Percentiles rank a stretch among this genome's conserved stretches.
These are phyloP conservation scores for Menidia menidia DNA, from an alignment of 2,797 vertebrate species.

Conservation along the genomic window DNA sequence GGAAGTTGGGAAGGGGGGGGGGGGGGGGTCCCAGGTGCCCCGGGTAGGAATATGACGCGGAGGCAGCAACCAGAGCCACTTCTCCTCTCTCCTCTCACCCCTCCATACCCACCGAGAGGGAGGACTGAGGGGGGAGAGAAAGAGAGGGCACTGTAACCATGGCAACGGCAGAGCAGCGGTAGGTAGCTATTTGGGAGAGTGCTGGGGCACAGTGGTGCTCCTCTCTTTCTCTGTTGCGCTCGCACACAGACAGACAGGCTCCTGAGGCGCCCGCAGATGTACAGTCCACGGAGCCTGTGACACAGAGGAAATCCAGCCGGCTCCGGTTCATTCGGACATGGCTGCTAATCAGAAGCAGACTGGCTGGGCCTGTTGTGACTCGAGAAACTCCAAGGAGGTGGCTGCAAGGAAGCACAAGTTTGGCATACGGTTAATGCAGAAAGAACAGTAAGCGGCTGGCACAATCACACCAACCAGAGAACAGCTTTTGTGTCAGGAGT, in stretches of 20 bases:
- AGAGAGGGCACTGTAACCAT: constrained; percentile 87
- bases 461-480: constrained; percentile 3
- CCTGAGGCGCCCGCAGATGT: constrained; percentile 44
- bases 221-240: constrained; percentile 45
- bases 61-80: constrained; percentile 84
- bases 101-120: constrained; percentile 76
- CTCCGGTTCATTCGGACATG: constrained; percentile 34
- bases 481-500: constrained; percentile 7
- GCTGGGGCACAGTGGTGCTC: constrained; percentile 75
- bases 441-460: not conserved
- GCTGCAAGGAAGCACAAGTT: constrained; percentile 15
- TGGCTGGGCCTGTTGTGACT: constrained; percentile 35
- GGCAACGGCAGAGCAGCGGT: constrained; percentile 87
- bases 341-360: constrained; percentile 51
- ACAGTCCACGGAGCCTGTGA: constrained; percentile 28
- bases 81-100: constrained; percentile 70
- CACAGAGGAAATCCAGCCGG: constrained; percentile 30
- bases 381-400: constrained; percentile 20
- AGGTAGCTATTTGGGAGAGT: constrained; percentile 77
- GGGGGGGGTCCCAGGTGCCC: constrained; percentile 73
- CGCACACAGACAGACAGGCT: constrained; percentile 46
- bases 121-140: constrained; percentile 45
- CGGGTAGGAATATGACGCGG: constrained; percentile 88
- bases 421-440: not conserved
- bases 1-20: constrained; percentile 19